Base-by-base conservation (phyloP, 2,113 vertebrate species). In the Desmodus rotundus region DNA sequence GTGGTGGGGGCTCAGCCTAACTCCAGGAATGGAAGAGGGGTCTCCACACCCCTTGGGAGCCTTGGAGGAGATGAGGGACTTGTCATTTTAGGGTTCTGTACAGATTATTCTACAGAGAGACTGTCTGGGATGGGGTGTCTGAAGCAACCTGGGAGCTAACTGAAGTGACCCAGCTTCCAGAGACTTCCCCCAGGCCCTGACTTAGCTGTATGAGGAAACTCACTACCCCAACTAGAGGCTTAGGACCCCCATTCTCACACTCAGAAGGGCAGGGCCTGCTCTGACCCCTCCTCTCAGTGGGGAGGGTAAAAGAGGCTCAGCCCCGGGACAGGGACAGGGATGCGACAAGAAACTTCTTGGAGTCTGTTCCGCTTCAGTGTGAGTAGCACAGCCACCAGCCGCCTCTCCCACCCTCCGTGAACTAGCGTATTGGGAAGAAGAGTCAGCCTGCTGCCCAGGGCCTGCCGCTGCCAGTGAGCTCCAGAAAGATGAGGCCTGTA, bases 61-160 rank as follows among this genome's bases (percentile, higher is more conserved):
- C 41, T 65, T 2, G 7, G 45, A 68, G 83, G 67, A 41, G 50
- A 83, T 2, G 3, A 88, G 17, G 54, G n/a, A 26, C 58, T 93
- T 87, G 33, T 24, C 9, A 4, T 54, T 65, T 14, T 17, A 82
- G 76, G 45, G 22, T 61, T 93, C 47, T 22, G 43, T 28, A 68
- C n/a, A 93, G 74, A n/a, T 74, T 26, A 61, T 87, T 70, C 91
- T 76, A 47, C 43, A 83, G 80, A 80, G 52, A 22, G 38, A 22
- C 38, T 54, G 24, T 80, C 11, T 58, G 13, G 72, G 78, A 43
- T 20, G 22, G 76, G 24, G 36, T n/a, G 33, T 61, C 50, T 36
- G 33, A 63, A 47, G 24, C 74, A 63, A 84, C 43, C 31, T 74
- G 15, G 61, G 31, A 70, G 41, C 70, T 82, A 54, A 89, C 11